These are phyloP conservation scores for Cydia strobilella DNA, from an alignment of 1,140 invertebrate genomes.

Conservation along the genomic window DNA sequence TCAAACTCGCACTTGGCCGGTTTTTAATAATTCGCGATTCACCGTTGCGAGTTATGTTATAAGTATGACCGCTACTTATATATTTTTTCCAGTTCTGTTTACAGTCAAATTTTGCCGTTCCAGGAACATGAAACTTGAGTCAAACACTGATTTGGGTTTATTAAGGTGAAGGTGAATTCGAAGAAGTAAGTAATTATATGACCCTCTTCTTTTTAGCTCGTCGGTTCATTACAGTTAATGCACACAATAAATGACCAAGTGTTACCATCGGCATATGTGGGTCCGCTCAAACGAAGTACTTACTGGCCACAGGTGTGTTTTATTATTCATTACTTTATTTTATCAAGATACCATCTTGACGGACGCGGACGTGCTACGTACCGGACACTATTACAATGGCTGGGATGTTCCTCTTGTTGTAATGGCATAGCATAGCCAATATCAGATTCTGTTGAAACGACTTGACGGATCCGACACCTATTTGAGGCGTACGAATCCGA, in stretches of 20 bases:
- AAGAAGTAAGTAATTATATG: constrained; percentile 9
- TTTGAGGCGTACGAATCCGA: constrained; percentile 63
- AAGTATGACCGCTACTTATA: too few species aligned
- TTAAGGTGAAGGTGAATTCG: constrained; percentile 13
- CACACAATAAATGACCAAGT: constrained; percentile 52
- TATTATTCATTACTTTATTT: constrained; percentile 71
- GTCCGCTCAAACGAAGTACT: constrained; percentile 49
- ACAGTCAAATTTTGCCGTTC: not conserved
- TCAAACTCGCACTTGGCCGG: too few species aligned
- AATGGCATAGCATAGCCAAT: constrained; percentile 64
- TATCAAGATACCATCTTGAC: constrained; percentile 70
- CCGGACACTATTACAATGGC: constrained; percentile 64
- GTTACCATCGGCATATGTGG: constrained; percentile 59
- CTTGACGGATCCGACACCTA: constrained; percentile 46
- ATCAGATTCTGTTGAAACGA: constrained; percentile 48
- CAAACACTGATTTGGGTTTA: not conserved
- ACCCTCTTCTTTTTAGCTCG: constrained; percentile 13
- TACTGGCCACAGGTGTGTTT: constrained; percentile 53
- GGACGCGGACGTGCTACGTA: constrained; percentile 61
- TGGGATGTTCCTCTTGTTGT: constrained; percentile 59
- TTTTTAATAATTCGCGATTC: too few species aligned
- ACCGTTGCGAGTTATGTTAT: too few species aligned
- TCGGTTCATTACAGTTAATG: constrained; percentile 35
- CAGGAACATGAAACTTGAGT: constrained; percentile 24
- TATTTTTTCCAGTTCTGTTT: not conserved